Evolutionary conservation across 2,113 vertebrate species (phyloP).

Genomic region (Promerops cafer): DNA sequence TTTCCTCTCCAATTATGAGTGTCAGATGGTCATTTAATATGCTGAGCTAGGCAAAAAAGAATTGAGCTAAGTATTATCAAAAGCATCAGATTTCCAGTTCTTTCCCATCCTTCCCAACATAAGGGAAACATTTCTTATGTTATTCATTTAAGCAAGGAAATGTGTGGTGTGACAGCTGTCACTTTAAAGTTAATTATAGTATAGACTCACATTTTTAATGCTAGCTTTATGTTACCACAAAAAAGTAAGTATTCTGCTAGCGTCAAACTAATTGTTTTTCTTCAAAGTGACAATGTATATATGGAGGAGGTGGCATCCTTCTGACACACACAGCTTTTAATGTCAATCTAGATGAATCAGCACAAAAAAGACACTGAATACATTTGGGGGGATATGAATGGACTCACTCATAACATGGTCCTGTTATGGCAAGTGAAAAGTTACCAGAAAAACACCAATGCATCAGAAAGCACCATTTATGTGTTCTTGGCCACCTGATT

Average conservation of each 20-base stretch:
- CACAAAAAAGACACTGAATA: not conserved
- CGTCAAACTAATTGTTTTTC: not conserved
- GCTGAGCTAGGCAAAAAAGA: not conserved
- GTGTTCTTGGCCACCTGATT: not conserved
- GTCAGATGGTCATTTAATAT: not conserved
- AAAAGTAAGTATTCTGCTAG: not conserved
- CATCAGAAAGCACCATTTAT: not conserved
- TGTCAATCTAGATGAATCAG: conserved; percentile 15
- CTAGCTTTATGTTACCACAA: not conserved
- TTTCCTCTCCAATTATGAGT: not conserved
- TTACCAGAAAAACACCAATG: not conserved
- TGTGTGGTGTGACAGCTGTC: conserved; percentile 7
- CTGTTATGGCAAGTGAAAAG: not conserved
- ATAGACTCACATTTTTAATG: conserved; percentile 2
- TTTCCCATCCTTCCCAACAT: not conserved
- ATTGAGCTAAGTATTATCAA: not conserved
- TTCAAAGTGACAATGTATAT: conserved; percentile 5
- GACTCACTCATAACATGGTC: not conserved
- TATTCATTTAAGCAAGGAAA: not conserved
- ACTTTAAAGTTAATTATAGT: conserved; percentile 27
- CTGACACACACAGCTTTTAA: not conserved
- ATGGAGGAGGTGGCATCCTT: not conserved
- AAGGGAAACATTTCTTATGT: not conserved
- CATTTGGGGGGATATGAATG: not conserved
- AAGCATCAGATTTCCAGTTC: not conserved